A percentile compares a stretch with the other conserved stretches of the same genome.
Evolutionary conservation across 1,140 invertebrate genomes (phyloP).

Genomic region (Theocolax elegans): DNA sequence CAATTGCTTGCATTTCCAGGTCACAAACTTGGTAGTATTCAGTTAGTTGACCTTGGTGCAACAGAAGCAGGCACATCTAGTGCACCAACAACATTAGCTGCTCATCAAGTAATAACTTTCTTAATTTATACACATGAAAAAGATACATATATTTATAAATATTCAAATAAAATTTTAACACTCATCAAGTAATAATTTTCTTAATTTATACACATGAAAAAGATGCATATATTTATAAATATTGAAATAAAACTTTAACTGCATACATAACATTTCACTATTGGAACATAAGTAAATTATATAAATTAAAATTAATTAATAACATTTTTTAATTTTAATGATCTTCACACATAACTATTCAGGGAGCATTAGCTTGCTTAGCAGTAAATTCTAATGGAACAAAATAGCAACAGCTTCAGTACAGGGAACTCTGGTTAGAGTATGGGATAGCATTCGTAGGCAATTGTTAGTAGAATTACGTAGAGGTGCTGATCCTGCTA

Average conservation of each 20-base stretch:
- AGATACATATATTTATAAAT: background rate
- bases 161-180: background rate
- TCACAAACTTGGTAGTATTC: constrained; percentile 83
- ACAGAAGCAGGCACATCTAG: constrained; percentile 78
- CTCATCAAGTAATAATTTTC: too few species aligned
- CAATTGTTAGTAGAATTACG: constrained; percentile 82
- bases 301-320: constrained; percentile 12
- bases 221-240: too few species aligned
- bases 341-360: background rate
- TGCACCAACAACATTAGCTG: constrained; percentile 81
- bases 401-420: constrained; percentile 87
- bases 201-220: too few species aligned
- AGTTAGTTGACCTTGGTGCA: constrained; percentile 79
- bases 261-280: background rate
- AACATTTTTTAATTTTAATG: constrained; percentile 1
- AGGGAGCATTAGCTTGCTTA: constrained; percentile 83
- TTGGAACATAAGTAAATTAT: background rate
- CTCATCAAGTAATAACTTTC: constrained; percentile 73
- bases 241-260: too few species aligned
- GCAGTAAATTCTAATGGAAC: constrained; percentile 85
- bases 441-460: constrained; percentile 83
- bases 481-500: constrained; percentile 86
- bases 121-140: background rate
- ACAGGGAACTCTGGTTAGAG: constrained; percentile 87
- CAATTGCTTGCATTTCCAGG: constrained; percentile 86